Conservation (phyloP, 2,888 invertebrate species). For the Physocephala rufipes region DNA sequence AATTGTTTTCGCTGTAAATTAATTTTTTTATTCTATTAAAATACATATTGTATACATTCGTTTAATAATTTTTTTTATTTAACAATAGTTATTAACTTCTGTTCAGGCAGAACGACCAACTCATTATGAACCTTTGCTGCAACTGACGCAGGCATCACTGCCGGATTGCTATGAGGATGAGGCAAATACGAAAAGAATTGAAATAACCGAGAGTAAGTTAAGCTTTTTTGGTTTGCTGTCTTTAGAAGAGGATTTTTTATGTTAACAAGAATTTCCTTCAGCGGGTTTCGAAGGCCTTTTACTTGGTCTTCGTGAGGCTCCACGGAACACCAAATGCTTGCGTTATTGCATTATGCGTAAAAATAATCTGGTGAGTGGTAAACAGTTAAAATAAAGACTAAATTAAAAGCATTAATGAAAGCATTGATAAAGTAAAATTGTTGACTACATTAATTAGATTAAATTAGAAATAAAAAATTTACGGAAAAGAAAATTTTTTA, state of each 20-base stretch:
- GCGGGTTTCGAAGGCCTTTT: slow-evolving; percentile 43
- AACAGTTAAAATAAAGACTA: background rate
- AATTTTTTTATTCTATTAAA: background rate
- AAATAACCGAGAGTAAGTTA: slow-evolving; percentile 41
- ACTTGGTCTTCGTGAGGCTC: slow-evolving; percentile 40
- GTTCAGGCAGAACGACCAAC: slow-evolving; percentile 21
- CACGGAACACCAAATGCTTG: slow-evolving; percentile 44
- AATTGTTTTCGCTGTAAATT: background rate
- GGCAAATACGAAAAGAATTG: slow-evolving; percentile 40
- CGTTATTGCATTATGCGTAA: slow-evolving; percentile 46
- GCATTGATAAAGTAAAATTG: background rate
- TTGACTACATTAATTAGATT: no score
- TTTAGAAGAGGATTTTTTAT: background rate
- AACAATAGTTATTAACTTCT: background rate
- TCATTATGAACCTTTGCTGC: slow-evolving; percentile 32
- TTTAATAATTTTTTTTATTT: background rate
- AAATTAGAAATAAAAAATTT: no score
- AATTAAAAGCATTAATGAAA: no score
- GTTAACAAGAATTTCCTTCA: no score
- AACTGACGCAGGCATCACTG: slow-evolving; percentile 38
- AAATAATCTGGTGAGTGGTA: slow-evolving; percentile 44
- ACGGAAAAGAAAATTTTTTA: no score
- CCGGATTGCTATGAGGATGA: slow-evolving; percentile 44
- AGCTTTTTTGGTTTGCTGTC: background rate
- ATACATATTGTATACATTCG: no score